These are phyloP conservation scores for Chunga burmeisteri DNA, from an alignment of 2,113 vertebrate genomes.

Conservation along the genomic window DNA sequence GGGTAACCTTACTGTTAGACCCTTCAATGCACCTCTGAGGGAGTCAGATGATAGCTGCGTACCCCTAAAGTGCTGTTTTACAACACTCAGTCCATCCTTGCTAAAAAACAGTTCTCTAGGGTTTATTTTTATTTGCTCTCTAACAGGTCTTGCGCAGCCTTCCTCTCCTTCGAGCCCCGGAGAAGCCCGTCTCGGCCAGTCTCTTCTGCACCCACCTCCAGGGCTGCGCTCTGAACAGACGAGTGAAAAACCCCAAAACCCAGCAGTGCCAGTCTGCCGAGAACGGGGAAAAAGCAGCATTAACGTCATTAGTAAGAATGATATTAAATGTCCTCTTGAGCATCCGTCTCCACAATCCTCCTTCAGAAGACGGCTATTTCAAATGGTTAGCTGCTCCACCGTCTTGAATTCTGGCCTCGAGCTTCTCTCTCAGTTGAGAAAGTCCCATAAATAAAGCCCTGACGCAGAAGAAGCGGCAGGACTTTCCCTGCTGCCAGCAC, in stretches of 20 bases:
- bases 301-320: not conserved
- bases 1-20: not conserved
- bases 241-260: not conserved
- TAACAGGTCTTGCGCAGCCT: no score
- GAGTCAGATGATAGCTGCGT: accelerated
- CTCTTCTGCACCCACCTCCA: not conserved
- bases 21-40: not conserved
- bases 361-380: not conserved
- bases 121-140: not conserved
- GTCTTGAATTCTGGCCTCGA: not conserved
- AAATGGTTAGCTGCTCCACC: not conserved
- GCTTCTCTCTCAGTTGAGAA: not conserved
- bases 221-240: not conserved
- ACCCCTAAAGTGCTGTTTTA: not conserved
- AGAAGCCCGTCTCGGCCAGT: not conserved
- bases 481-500: not conserved
- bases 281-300: not conserved
- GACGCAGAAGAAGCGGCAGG: not conserved
- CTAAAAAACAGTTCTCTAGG: not conserved
- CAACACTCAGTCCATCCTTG: not conserved
- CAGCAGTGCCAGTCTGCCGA: no score
- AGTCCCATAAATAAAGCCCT: not conserved
- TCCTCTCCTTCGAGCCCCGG: not conserved
- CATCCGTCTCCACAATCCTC: not conserved
- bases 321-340: not conserved